Percentiles rank a stretch among this genome's conserved stretches.
These are phyloP conservation scores for Plodia interpunctella DNA, from an alignment of 1,140 invertebrate genomes.

Conservation along the genomic window DNA sequence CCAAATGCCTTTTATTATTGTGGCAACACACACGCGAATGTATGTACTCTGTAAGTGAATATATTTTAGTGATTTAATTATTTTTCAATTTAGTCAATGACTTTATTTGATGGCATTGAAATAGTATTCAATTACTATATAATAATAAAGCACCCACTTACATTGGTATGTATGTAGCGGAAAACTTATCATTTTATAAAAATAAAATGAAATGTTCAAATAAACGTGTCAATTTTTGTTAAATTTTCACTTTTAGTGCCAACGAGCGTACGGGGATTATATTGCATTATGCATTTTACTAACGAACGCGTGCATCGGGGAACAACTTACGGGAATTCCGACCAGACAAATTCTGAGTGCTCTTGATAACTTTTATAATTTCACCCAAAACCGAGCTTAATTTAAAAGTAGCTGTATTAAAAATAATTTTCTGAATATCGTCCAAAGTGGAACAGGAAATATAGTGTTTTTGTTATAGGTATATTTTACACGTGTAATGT, in stretches of 20 bases:
- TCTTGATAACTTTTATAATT: constrained; percentile 6
- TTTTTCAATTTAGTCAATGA: too few species aligned
- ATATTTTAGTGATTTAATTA: too few species aligned
- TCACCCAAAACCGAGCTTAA: too few species aligned
- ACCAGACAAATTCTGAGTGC: constrained; percentile 11
- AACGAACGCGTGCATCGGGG: constrained; percentile 46
- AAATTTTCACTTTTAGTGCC: constrained; percentile 32
- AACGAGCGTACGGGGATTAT: constrained; percentile 20
- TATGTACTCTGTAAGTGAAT: too few species aligned
- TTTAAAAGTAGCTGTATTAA: too few species aligned
- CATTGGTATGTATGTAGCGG: background rate
- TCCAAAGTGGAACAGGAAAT: too few species aligned
- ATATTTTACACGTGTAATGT: too few species aligned
- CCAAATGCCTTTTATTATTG: constrained; percentile 27
- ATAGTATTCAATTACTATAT: too few species aligned
- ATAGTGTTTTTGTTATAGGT: too few species aligned
- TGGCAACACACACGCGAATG: constrained; percentile 1
- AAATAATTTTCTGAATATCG: too few species aligned
- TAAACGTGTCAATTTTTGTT: constrained; percentile 20
- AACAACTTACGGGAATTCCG: constrained; percentile 40
- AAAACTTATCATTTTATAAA: background rate
- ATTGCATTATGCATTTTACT: constrained; percentile 60
- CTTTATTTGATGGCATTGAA: too few species aligned
- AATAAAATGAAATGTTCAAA: background rate
- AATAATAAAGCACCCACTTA: too few species aligned